Conservation (phyloP, 2,888 invertebrate genomes). For the Steromphala cineraria region DNA sequence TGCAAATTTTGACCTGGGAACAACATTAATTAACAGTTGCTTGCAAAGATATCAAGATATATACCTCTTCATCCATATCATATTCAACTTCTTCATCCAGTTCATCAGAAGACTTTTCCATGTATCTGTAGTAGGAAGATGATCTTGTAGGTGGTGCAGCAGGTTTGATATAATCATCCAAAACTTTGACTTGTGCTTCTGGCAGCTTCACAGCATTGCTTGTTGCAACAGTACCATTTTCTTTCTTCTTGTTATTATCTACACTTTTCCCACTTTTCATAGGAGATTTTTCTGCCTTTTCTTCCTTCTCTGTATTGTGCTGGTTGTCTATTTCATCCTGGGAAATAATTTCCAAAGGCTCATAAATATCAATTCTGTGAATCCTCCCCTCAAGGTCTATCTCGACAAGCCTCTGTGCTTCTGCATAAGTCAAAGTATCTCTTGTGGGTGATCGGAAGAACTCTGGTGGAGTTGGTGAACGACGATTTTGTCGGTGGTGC, state of each 20-base stretch:
- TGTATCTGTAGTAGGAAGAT: conserved; percentile 90
- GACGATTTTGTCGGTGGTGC: conserved; percentile 68
- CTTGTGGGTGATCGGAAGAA: conserved; percentile 75
- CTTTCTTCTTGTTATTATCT: conserved; percentile 41
- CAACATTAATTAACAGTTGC: too few relatives aligned
- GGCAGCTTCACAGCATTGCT: conserved; percentile 78
- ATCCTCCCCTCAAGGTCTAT: conserved; percentile 90
- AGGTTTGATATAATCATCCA: conserved; percentile 84
- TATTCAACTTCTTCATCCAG: conserved; percentile 95
- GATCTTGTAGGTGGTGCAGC: conserved; percentile 89
- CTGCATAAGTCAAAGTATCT: conserved; percentile 87
- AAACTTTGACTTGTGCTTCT: conserved; percentile 83
- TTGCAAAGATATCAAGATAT: neutral
- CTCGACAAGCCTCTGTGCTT: conserved; percentile 89
- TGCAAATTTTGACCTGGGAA: too few relatives aligned
- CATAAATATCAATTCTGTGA: conserved; percentile 79
- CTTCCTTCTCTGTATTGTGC: conserved; percentile 72
- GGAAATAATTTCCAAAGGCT: conserved; percentile 76
- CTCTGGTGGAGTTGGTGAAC: conserved; percentile 74
- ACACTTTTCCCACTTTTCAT: conserved; percentile 35
- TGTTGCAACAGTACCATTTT: neutral
- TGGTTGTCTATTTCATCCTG: conserved; percentile 74
- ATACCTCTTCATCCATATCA: conserved; percentile 94
- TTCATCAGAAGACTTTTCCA: conserved; percentile 95
- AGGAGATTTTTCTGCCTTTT: conserved; percentile 68